Evolutionary conservation across 2,888 invertebrate genomes (phyloP).

Genomic region (Girardia tigrina): DNA sequence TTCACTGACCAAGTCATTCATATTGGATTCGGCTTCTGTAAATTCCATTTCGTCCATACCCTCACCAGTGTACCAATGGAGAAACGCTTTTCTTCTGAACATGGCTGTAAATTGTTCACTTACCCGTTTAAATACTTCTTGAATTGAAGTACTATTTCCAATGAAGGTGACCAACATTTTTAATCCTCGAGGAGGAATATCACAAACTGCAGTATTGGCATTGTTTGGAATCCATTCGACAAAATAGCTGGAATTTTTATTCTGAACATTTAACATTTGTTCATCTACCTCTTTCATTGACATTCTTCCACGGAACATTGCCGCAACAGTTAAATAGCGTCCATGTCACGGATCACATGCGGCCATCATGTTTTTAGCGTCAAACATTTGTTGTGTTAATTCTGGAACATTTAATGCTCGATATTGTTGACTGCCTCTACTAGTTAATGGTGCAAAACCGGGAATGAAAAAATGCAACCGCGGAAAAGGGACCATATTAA

Average conservation of each 20-base stretch:
- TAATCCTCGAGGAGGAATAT: conserved; percentile 43
- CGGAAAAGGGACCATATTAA: conserved; percentile 65
- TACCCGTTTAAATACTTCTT: conserved; percentile 45
- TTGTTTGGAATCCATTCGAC: conserved; percentile 50
- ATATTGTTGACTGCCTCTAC: conserved; percentile 70
- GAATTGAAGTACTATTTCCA: conserved; percentile 49
- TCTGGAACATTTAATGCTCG: conserved; percentile 70
- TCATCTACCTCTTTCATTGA: conserved; percentile 56
- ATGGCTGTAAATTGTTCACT: conserved; percentile 57
- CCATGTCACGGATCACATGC: conserved; percentile 80
- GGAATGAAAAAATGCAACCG: conserved; percentile 77
- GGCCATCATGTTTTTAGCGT: conserved; percentile 91
- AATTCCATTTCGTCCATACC: conserved; percentile 93
- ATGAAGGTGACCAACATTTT: conserved; percentile 45
- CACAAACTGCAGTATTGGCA: conserved; percentile 47
- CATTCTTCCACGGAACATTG: conserved; percentile 48
- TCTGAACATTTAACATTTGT: conserved; percentile 69
- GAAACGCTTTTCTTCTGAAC: conserved; percentile 86
- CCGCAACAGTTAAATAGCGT: conserved; percentile 45
- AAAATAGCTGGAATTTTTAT: conserved; percentile 49
- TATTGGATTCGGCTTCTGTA: conserved; percentile 79
- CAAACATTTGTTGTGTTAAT: conserved; percentile 72
- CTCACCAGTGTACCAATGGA: conserved; percentile 87
- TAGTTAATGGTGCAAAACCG: conserved; percentile 74
- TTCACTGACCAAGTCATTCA: conserved; percentile 55